Percentiles rank a stretch among this genome's conserved stretches.
phyloP scores from a whole-genome alignment of 2,888 invertebrate genomes.

The Spisula subtruncata region DNA sequence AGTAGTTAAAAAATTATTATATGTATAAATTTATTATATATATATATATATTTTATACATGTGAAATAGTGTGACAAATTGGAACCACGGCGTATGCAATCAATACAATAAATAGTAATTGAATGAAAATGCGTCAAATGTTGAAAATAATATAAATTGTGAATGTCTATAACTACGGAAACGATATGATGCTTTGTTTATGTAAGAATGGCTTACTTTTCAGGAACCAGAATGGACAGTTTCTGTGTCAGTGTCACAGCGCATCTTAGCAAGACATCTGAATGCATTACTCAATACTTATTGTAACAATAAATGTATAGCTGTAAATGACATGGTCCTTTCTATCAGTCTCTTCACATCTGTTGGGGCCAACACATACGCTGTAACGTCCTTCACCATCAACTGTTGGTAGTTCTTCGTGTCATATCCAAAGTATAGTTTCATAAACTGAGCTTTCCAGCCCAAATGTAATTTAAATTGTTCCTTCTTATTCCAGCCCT shows the following conservation, averaged over 20 bases:
- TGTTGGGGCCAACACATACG: conserved; percentile 20
- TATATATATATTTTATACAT: no score
- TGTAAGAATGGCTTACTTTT: no score
- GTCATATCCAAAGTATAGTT: neutral
- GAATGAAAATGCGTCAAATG: neutral
- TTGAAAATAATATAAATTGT: neutral
- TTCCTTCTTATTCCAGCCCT: conserved; percentile 28
- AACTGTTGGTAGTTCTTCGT: conserved; percentile 25
- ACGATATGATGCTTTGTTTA: no score
- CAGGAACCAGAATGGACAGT: no score
- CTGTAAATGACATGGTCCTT: conserved; percentile 27
- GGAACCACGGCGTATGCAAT: no score
- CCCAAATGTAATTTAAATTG: conserved; percentile 18
- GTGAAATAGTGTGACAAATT: no score
- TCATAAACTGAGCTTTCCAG: conserved; percentile 1
- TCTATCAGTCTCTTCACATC: conserved; percentile 17
- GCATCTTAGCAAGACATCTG: no score
- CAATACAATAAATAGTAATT: neutral
- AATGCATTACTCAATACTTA: no score
- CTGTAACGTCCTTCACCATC: neutral
- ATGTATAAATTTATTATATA: no score
- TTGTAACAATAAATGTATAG: neutral
- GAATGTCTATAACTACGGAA: no score
- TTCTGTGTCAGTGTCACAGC: no score
- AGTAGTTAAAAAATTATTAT: no score